Evolutionary conservation across 2,888 invertebrate species (phyloP).

Genomic region (Drosophila stalkeri): DNA sequence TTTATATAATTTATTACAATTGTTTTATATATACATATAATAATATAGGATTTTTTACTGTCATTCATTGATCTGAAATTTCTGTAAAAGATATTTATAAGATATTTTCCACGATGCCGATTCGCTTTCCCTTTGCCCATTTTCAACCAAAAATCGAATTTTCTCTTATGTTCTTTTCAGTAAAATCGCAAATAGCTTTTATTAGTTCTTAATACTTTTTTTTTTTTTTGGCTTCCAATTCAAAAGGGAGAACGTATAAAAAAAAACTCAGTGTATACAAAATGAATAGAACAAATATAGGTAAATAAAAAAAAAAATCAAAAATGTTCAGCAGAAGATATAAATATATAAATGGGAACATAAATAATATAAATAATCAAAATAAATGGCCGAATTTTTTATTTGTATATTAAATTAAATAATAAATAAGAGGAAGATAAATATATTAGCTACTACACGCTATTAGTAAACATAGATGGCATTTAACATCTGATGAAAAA

Average conservation of each 20-base stretch:
- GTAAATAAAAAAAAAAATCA: background rate
- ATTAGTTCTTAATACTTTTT: conserved; percentile 44
- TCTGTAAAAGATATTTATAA: too few relatives aligned
- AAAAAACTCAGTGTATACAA: too few relatives aligned
- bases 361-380: background rate
- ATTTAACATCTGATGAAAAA: background rate
- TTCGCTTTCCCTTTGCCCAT: background rate
- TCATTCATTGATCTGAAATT: too few relatives aligned
- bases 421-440: conserved; percentile 10
- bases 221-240: conserved; percentile 11
- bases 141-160: background rate
- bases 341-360: background rate
- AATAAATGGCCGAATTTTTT: conserved; percentile 1
- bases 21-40: too few relatives aligned
- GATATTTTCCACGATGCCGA: background rate
- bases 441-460: conserved; percentile 25
- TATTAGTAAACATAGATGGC: conserved; percentile 28
- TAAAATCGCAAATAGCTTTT: conserved; percentile 2
- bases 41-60: too few relatives aligned
- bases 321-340: background rate
- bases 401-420: conserved; percentile 2
- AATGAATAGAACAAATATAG: too few relatives aligned
- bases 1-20: too few relatives aligned
- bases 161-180: background rate
- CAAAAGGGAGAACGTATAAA: conserved; percentile 1